A percentile compares a stretch with the other conserved stretches of the same genome.
Evolutionary conservation across 2,888 invertebrate species (phyloP).

Genomic region (Tachystola acroxantha): DNA sequence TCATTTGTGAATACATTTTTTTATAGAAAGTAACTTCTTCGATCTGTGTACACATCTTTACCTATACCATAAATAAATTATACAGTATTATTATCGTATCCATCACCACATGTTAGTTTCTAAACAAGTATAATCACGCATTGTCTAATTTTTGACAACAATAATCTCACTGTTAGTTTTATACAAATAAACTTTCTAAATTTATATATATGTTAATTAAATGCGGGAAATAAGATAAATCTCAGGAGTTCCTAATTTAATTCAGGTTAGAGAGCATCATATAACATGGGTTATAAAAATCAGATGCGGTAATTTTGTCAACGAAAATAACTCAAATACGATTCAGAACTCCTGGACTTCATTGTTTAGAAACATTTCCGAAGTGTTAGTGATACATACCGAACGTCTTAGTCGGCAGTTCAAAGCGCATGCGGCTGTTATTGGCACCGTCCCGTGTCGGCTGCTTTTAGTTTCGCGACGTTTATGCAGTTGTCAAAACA

Average conservation of each 20-base stretch:
- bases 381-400: neutral
- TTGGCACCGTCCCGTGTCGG: neutral
- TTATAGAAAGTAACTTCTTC: neutral
- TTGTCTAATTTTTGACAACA: neutral
- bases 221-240: no score
- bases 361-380: no score
- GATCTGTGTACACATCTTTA: neutral
- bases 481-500: neutral
- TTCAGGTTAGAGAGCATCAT: no score
- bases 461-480: neutral
- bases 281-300: no score
- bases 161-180: no score
- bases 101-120: slow-evolving; percentile 25
- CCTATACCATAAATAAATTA: slow-evolving; percentile 12
- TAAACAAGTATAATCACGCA: neutral
- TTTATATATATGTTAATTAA: no score
- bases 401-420: neutral
- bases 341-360: no score
- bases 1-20: no score
- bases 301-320: no score
- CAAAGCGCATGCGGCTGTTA: neutral
- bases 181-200: no score
- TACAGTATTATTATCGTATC: slow-evolving; percentile 23
- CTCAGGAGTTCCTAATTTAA: no score
- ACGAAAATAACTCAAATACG: no score